These are phyloP conservation scores for Polydrusus pterygomalis DNA, from an alignment of 2,888 invertebrate genomes.

Conservation along the genomic window DNA sequence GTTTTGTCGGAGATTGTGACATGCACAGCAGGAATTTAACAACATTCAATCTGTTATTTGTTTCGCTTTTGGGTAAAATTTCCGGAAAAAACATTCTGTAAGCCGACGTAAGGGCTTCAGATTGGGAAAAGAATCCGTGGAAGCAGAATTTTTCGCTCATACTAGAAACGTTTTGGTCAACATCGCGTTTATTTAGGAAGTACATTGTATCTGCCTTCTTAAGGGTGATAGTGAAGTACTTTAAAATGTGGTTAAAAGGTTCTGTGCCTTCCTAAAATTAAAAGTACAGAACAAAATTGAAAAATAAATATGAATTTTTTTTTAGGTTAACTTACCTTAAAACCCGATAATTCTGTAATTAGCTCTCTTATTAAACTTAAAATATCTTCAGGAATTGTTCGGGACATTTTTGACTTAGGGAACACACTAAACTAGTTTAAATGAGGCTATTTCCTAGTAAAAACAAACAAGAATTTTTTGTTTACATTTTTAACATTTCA, in stretches of 20 bases:
- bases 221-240: slow-evolving; percentile 61
- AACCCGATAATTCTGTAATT: slow-evolving; percentile 61
- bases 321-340: slow-evolving; percentile 61
- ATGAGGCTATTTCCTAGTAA: not conserved
- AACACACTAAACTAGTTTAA: not conserved
- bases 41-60: slow-evolving; percentile 62
- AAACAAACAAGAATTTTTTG: not conserved
- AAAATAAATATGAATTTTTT: slow-evolving; percentile 14
- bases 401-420: slow-evolving; percentile 59
- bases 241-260: slow-evolving; percentile 63
- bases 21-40: slow-evolving; percentile 67
- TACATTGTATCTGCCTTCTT: slow-evolving; percentile 66
- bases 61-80: slow-evolving; percentile 60
- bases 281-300: slow-evolving; percentile 23
- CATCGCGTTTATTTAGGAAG: slow-evolving; percentile 65
- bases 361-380: slow-evolving; percentile 58
- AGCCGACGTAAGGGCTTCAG: slow-evolving; percentile 62
- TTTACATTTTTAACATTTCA: not conserved
- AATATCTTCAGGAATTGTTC: slow-evolving; percentile 60
- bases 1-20: slow-evolving; percentile 67
- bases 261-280: slow-evolving; percentile 63
- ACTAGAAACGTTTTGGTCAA: slow-evolving; percentile 64
- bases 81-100: slow-evolving; percentile 64
- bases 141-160: slow-evolving; percentile 68
- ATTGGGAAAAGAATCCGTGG: slow-evolving; percentile 67